Base-by-base conservation (phyloP, 2,113 vertebrate genomes). In the Jacana jacana region DNA sequence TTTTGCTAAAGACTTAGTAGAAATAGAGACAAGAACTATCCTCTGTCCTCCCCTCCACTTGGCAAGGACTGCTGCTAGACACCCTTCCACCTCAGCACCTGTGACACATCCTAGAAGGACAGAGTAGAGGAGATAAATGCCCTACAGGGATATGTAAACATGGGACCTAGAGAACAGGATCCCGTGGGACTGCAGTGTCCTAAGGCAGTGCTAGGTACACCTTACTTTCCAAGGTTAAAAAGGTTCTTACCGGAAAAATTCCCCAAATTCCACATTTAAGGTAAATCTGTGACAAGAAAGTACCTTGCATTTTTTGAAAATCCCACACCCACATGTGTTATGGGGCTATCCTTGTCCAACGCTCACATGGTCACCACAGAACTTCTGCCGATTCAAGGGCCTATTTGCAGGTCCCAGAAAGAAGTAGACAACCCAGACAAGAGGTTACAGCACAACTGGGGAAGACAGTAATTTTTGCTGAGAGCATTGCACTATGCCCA, bases 201-300 rank as follows among this genome's bases (percentile, higher is more conserved):
- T 48, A 33, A 27, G 37, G 24, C 0, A 0, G 28, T 4, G 46
- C 18, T 17, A 35, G 8, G 6, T 16, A 30, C 1, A 0, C 2
- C 19, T 11, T 73, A 9, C 15, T 76, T 71, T 44, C 68, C 37
- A 35, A 63, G 31, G 6, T 4, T 80, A 31, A n/a, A 82, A 54
- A 63, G 18, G 9, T 7, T 44, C 46, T 89, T 18, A n/a, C 4
- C 58, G 60, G 35, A 65, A 65, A 65, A 42, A 42, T 42, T 42
- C 10, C 13, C 13, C 13, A 42, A 91, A 64, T 11, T 12, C 8
- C 49, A 30, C 27, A 13, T 27, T 31, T 2, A 27, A 18, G 10
- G 14, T 60, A n/a, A 80, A 40, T 16, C 20, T 20, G 35, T 3
- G 3, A 81, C 48, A 51, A 46, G 3, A 2, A 51, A 64, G 7